Percentiles rank a stretch among this genome's conserved stretches.
Conservation (phyloP, 2,797 vertebrate species). For the Buceros bicornis region DNA sequence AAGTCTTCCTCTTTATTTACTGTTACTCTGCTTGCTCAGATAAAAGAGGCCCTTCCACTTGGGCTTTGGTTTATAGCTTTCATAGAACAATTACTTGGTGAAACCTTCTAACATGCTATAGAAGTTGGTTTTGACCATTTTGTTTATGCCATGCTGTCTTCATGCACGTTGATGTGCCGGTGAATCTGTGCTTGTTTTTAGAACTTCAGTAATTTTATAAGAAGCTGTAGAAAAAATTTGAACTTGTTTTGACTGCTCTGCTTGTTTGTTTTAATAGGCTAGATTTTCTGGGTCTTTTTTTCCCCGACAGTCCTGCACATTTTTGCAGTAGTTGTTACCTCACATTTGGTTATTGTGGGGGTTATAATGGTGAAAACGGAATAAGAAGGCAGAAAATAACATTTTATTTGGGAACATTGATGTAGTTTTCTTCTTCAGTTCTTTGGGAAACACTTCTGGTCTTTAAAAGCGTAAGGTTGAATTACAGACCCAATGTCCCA, state of each 20-base stretch:
- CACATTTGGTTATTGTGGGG: slow-evolving; percentile 7
- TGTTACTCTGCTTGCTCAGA: background rate
- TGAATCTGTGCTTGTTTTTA: background rate
- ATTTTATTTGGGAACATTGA: slow-evolving; percentile 18
- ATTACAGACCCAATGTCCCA: background rate
- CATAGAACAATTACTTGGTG: background rate
- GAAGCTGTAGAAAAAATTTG: background rate
- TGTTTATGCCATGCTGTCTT: background rate
- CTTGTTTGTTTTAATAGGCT: background rate
- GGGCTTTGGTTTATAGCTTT: background rate
- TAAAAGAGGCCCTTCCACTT: background rate
- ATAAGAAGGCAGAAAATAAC: slow-evolving; percentile 37
- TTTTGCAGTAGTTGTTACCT: slow-evolving; percentile 49
- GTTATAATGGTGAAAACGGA: slow-evolving; percentile 21
- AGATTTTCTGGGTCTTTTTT: background rate
- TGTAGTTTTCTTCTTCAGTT: background rate
- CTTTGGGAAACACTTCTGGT: background rate
- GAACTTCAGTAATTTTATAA: background rate
- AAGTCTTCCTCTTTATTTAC: background rate
- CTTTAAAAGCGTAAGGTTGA: slow-evolving; percentile 22
- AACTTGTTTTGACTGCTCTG: background rate
- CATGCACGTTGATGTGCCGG: fast-evolving
- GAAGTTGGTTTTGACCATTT: background rate
- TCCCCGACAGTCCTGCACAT: background rate
- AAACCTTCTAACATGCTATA: background rate